A percentile compares a stretch with the other conserved stretches of the same genome.
Evolutionary conservation across 1,140 invertebrate genomes (phyloP).

Genomic region (Trissolcus basalis): DNA sequence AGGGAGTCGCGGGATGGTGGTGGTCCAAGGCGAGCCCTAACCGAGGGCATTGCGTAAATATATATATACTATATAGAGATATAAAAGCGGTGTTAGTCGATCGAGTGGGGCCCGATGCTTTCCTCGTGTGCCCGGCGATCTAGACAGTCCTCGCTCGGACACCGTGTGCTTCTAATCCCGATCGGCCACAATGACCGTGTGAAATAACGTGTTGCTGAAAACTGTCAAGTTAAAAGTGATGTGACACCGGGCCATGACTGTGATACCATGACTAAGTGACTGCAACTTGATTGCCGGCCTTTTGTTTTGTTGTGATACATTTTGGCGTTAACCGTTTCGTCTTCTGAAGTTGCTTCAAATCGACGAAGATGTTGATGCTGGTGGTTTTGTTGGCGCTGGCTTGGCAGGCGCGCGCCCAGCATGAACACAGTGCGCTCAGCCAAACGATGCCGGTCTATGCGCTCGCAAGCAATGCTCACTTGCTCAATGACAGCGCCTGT

Average conservation of each 20-base stretch:
- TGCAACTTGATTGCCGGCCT: not conserved
- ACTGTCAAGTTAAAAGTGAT: not conserved
- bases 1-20: not conserved
- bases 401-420: constrained; percentile 6
- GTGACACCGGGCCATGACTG: not conserved
- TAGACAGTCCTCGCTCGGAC: constrained; percentile 61
- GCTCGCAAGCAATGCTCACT: constrained; percentile 37
- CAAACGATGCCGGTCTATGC: constrained; percentile 63
- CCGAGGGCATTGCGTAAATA: constrained; percentile 49
- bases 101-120: constrained; percentile 50
- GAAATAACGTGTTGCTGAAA: not conserved
- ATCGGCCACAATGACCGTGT: constrained; percentile 18
- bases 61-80: constrained; percentile 25
- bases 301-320: not conserved
- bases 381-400: constrained; percentile 4
- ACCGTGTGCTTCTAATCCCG: constrained; percentile 39
- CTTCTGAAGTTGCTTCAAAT: constrained; percentile 13
- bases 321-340: not conserved
- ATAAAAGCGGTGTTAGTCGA: constrained; percentile 28
- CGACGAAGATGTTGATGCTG: constrained; percentile 1
- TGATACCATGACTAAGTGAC: constrained; percentile 23
- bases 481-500: constrained; percentile 60
- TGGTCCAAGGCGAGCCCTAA: constrained; percentile 37
- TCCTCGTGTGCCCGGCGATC: constrained; percentile 55
- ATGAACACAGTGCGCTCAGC: not conserved